phyloP scores from a whole-genome alignment of 1,140 invertebrate species.

The Mylabris phalerata region DNA sequence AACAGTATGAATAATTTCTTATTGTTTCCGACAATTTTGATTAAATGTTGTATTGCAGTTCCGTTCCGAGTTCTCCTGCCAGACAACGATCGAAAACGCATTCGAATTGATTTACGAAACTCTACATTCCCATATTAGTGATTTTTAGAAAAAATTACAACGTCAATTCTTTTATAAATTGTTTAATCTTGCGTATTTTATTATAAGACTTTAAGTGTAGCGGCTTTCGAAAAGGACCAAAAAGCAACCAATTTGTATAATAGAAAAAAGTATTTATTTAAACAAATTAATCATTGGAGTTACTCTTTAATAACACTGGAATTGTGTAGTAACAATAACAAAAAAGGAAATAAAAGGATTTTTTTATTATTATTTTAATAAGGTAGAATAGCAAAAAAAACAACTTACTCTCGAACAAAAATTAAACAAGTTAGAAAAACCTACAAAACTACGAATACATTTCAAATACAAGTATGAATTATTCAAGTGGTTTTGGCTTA shows the following conservation, averaged over 20 bases:
- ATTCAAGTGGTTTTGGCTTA: too few species aligned
- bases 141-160: too few species aligned
- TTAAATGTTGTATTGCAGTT: conserved; percentile 1
- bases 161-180: too few species aligned
- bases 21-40: background rate
- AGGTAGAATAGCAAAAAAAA: too few species aligned
- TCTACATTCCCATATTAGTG: background rate
- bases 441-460: too few species aligned
- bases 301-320: background rate
- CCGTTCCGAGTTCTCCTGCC: conserved; percentile 13
- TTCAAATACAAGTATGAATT: too few species aligned
- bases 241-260: conserved; percentile 4
- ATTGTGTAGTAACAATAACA: background rate
- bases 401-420: too few species aligned
- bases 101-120: background rate
- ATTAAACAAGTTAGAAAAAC: too few species aligned
- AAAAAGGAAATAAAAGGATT: background rate
- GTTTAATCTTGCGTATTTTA: too few species aligned
- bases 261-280: conserved; percentile 2
- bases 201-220: too few species aligned
- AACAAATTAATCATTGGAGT: background rate
- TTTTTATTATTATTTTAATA: too few species aligned
- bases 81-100: conserved; percentile 9
- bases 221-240: background rate
- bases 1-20: conserved; percentile 14